phyloP scores from a whole-genome alignment of 2,888 invertebrate genomes.

The Acholoe squamosa region DNA sequence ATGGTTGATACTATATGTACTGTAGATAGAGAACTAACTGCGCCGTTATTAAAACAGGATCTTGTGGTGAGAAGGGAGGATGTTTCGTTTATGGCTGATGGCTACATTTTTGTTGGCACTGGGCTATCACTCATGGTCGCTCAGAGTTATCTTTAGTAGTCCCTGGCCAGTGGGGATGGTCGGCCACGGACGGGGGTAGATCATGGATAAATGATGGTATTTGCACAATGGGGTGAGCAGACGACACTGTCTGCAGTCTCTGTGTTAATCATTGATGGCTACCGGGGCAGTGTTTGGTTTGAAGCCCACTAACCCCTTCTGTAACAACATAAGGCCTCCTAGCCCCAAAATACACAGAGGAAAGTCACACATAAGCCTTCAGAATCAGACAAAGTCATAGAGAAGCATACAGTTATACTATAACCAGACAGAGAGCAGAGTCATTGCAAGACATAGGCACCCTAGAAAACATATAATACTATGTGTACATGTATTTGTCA shows the following conservation, averaged over 20 bases:
- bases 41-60: no score
- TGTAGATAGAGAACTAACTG: no score
- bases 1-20: no score
- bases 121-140: background rate
- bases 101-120: background rate
- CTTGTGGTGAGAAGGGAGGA: background rate
- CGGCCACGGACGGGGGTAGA: background rate
- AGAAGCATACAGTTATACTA: no score
- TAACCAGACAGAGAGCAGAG: no score
- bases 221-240: background rate
- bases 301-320: background rate
- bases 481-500: no score
- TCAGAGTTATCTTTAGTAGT: slow-evolving; percentile 19
- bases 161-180: background rate
- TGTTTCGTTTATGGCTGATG: background rate
- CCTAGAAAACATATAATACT: no score
- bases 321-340: background rate
- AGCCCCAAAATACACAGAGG: background rate
- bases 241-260: background rate
- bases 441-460: no score
- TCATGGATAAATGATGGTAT: slow-evolving; percentile 38
- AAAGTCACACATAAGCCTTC: no score
- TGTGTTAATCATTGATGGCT: slow-evolving; percentile 4
- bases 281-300: slow-evolving; percentile 4
- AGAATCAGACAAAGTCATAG: no score